Evolutionary conservation across 1,140 invertebrate species (phyloP), one percentile per base, ranked within the genome.

Genomic region (Onthophagus taurus): DNA sequence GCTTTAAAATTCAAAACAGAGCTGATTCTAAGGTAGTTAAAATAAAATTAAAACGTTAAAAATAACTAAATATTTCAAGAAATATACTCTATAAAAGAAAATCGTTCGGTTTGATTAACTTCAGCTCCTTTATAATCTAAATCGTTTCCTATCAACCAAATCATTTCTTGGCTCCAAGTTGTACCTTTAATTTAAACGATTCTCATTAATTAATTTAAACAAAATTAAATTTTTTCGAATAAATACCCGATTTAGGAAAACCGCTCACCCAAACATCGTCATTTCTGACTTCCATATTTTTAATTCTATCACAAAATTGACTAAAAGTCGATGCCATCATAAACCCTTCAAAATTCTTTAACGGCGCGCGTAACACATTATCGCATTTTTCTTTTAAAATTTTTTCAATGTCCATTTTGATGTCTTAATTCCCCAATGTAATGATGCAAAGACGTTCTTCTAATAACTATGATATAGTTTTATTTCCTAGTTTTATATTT

Each of bases 241-340:
- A n/a, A n/a, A n/a, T 64, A 83, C 83, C 83, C 47, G 85, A 87
- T 52, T 86, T 74, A 1, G 86, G 85, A 69, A 78, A 88, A 7
- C 85, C 88, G 13, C 85, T 72, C 58, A 89, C 65, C 82, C 83
- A 89, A 0, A 87, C 71, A 54, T 90, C 85, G 48, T 80, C 78
- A 3, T 79, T 66, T 24, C 75, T 67, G 2, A 88, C 69, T 20
- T 43, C 26, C 26, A 43, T 31, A 16, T 43, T 43, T 12, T 19
- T 23, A 13, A 43, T 43, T 31, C 12, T 8, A 4, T 43, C 30
- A 13, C 17, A 17, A 9, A 12, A 14, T 9, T n/a, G n/a, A n/a
- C n/a, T n/a, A n/a, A n/a, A n/a, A n/a, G n/a, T n/a, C n/a, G n/a
- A n/a, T n/a, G n/a, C n/a, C n/a, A n/a, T n/a, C n/a, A n/a, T n/a